Base-by-base conservation (phyloP, 2,113 vertebrate species). In the Dipodomys stephensi region DNA sequence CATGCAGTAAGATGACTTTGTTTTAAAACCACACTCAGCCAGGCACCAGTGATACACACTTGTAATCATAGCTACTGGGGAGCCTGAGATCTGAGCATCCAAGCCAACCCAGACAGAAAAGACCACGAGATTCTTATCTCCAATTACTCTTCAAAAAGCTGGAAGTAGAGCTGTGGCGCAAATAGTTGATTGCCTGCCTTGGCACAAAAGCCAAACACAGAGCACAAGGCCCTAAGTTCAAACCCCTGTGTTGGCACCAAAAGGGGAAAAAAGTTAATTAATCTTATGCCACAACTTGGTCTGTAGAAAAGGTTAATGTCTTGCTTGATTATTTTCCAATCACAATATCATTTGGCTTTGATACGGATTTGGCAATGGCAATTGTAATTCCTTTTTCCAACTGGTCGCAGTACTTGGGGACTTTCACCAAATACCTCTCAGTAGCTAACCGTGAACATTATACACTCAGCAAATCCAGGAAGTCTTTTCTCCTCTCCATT, bases 311-410 rank as follows among this genome's bases (percentile, higher is more conserved):
- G 60, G 53, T 28, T 73, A 57, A 28, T 19, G 19, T 67, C 83
- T 67, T 71, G 23, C 57, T 57, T 71, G 30, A 49, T 39, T 88
- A 6, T 76, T 92, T 89, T 60, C 77, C 72, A 77, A 87, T 86
- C 4, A 0, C 39, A n/a, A 65, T 73, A 62, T 81, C 84, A 82
- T 82, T 95, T 92, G 78, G 3, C 62, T 95, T 76, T 77, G 79
- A 67, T 72, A 35, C 11, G 72, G 62, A 60, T 46, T 68, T 84
- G 90, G 35, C 83, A 80, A 16, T 4, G 6, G 32, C 13, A 32
- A 46, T 62, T 46, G 2, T 18, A 87, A 77, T 68, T 88, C 46
- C 44, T 87, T 87, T 87, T 79, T 82, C 65, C 32, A 64, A 1
- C 16, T 69, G 28, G 46, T 67, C 57, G 35, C 12, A 4, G 25